Evolutionary conservation across 2,888 invertebrate genomes (phyloP).

Genomic region (Junonia oenone): DNA sequence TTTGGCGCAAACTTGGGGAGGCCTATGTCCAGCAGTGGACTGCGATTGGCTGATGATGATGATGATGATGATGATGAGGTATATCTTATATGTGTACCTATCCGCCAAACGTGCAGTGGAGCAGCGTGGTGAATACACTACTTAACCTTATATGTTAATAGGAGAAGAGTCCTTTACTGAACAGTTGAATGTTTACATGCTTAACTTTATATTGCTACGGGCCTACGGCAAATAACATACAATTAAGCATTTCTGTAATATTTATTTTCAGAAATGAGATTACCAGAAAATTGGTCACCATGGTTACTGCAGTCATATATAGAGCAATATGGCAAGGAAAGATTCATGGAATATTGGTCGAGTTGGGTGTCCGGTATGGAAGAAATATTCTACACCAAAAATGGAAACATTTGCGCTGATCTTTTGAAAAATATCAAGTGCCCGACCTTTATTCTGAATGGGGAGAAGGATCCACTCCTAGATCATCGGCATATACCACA

Average conservation of each 20-base stretch:
- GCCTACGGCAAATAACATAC: too few species aligned
- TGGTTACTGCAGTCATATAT: slow-evolving; percentile 86
- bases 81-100: too few species aligned
- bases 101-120: too few species aligned
- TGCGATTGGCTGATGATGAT: too few species aligned
- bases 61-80: too few species aligned
- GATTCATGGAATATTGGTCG: slow-evolving; percentile 84
- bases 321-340: slow-evolving; percentile 85
- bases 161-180: too few species aligned
- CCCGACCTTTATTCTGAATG: slow-evolving; percentile 90
- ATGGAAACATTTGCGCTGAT: slow-evolving; percentile 86
- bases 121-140: too few species aligned
- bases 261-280: slow-evolving; percentile 79
- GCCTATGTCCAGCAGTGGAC: too few species aligned
- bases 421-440: slow-evolving; percentile 83
- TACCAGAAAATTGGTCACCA: slow-evolving; percentile 88
- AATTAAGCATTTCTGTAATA: neutral
- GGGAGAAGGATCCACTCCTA: slow-evolving; percentile 89
- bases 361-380: slow-evolving; percentile 85
- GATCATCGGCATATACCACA: slow-evolving; percentile 86
- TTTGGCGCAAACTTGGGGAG: too few species aligned
- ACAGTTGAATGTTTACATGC: too few species aligned
- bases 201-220: too few species aligned
- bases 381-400: slow-evolving; percentile 75
- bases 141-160: too few species aligned